These are phyloP conservation scores for Hecatera dysodea DNA, from an alignment of 2,888 invertebrate genomes.

Conservation along the genomic window DNA sequence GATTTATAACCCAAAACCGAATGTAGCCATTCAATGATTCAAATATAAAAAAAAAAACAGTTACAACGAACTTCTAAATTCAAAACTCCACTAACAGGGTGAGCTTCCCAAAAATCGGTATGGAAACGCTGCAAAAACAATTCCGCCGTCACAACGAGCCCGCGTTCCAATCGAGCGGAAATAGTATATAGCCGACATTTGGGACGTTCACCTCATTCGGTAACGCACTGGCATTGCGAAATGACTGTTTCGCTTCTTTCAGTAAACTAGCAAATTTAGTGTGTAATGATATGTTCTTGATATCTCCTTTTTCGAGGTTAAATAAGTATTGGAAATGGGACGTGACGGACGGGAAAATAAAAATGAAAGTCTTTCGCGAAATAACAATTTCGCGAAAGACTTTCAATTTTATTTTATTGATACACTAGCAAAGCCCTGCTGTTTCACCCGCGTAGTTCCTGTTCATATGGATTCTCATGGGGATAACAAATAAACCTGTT, in stretches of 20 bases:
- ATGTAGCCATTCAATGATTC: neutral
- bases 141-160: constrained; percentile 46
- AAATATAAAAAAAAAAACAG: constrained; percentile 37
- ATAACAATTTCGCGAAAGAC: neutral
- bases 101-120: constrained; percentile 51
- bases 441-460: too few species aligned
- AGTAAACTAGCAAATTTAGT: constrained; percentile 42
- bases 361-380: too few species aligned
- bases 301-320: constrained; percentile 31
- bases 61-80: constrained; percentile 24
- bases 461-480: too few species aligned
- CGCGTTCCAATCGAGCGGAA: constrained; percentile 74
- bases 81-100: constrained; percentile 49
- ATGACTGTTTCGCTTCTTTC: constrained; percentile 55
- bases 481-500: too few species aligned
- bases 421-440: too few species aligned
- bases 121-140: constrained; percentile 61
- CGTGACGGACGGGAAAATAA: too few species aligned
- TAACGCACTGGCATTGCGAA: constrained; percentile 51
- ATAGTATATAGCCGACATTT: constrained; percentile 77
- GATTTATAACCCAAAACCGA: neutral
- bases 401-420: neutral
- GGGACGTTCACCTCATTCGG: constrained; percentile 74
- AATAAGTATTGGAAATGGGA: constrained; percentile 8
- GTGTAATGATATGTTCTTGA: constrained; percentile 20